Evolutionary conservation across 1,140 invertebrate species (phyloP).

Genomic region (Drosophila ambigua): DNA sequence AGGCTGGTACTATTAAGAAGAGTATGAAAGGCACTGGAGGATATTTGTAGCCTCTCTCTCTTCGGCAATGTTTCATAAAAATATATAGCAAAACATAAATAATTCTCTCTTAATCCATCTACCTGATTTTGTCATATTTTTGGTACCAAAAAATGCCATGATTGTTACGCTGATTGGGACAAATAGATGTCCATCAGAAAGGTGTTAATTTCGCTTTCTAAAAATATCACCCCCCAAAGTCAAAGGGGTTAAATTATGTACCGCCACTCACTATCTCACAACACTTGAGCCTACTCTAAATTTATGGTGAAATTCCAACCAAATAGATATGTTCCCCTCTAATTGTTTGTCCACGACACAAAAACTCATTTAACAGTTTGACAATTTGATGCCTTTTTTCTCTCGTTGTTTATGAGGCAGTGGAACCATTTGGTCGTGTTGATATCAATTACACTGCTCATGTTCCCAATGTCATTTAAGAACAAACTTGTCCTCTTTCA

Average conservation of each 20-base stretch:
- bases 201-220: too few relatives aligned
- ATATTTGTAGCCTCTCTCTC: too few relatives aligned
- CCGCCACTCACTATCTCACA: slow-evolving; percentile 20
- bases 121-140: too few relatives aligned
- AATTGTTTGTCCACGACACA: slow-evolving; percentile 38
- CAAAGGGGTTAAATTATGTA: slow-evolving; percentile 17
- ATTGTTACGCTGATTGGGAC: too few relatives aligned
- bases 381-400: slow-evolving; percentile 34
- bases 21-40: too few relatives aligned
- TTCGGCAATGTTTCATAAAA: too few relatives aligned
- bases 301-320: slow-evolving; percentile 43
- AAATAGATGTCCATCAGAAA: too few relatives aligned
- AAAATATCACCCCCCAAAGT: slow-evolving; percentile 15
- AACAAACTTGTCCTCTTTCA: slow-evolving; percentile 20
- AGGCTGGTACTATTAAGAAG: too few relatives aligned
- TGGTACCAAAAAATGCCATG: too few relatives aligned
- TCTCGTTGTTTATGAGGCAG: slow-evolving; percentile 14
- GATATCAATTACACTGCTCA: slow-evolving; percentile 24
- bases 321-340: slow-evolving; percentile 26
- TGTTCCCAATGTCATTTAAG: slow-evolving; percentile 27
- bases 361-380: slow-evolving; percentile 11
- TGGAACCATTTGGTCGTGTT: slow-evolving; percentile 23
- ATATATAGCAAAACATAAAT: too few relatives aligned
- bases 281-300: slow-evolving; percentile 15
- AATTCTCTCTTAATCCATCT: too few relatives aligned